Base-by-base conservation (phyloP, 1,140 invertebrate species). In the Diachasma alloeum region DNA sequence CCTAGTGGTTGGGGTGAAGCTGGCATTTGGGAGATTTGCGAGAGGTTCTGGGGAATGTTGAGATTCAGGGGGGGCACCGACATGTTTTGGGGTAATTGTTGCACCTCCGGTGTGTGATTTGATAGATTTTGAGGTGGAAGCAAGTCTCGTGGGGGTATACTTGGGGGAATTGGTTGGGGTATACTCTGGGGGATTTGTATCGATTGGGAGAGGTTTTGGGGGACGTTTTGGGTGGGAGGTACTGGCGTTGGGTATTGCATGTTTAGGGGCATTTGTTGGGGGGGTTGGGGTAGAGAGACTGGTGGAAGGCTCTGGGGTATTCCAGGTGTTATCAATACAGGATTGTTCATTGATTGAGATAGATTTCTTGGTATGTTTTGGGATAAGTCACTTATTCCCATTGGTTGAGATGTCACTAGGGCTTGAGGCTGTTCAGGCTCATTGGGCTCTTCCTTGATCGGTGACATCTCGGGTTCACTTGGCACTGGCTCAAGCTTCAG, bases 231-330 rank as follows among this genome's bases (percentile, higher is more conserved):
- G 36, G 84, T 82, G 0, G 84, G 78, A 31, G 86, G 83, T 10
- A 87, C 83, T 46, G 80, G 85, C 22, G 78, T 75, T 13, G 83
- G 17, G 68, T 89, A 88, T 67, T 89, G 88, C 87, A 90, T 89
- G 44, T 86, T 89, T 5, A 89, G 68, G 10, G 87, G 83, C 48
- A 89, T 75, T 11, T 83, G 82, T 71, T 81, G 80, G 37, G 78
- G 44, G 26, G 56, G 46, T 37, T 75, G 44, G 22, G 56, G 46
- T 36, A 63, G 66, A 44, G 68, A 59, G 37, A 71, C 72, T 19
- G 24, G 36, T 11, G 73, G 75, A 17, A 63, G 76, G 37, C 39
- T 15, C 36, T 68, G 66, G 26, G 66, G 66, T 36, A 67, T 13
- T 67, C 31, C 26, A 15, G 63, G 63, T 37, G 31, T 69, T 19